Evolutionary conservation across 2,797 vertebrate species (phyloP).

Genomic region (Oryzias dopingdopingensis): DNA sequence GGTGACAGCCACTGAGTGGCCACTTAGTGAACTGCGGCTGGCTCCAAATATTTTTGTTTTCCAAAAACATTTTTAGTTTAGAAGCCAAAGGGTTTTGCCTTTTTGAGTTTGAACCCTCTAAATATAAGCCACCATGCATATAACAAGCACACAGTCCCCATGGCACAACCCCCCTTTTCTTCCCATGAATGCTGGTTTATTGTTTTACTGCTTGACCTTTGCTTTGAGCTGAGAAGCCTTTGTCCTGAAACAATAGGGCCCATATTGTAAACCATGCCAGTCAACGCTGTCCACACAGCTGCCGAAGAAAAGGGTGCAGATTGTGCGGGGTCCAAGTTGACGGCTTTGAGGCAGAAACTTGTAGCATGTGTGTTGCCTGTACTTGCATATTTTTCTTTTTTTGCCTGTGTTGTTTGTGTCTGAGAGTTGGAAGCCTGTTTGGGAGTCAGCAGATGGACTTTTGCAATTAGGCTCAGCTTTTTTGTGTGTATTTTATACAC

Average conservation of each 20-base stretch:
- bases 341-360: conserved; percentile 56
- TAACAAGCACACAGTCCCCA: background rate
- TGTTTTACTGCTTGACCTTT: conserved; percentile 70
- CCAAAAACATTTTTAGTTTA: no score
- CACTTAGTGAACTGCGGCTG: no score
- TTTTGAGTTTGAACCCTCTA: background rate
- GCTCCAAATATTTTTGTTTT: no score
- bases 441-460: conserved; percentile 71
- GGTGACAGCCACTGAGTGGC: no score
- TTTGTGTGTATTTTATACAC: conserved; percentile 45
- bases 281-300: conserved; percentile 63
- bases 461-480: conserved; percentile 63
- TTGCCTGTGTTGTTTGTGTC: conserved; percentile 43
- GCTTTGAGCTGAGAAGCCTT: conserved; percentile 59
- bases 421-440: conserved; percentile 54
- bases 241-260: conserved; percentile 67
- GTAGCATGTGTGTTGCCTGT: conserved; percentile 26
- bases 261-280: conserved; percentile 70
- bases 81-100: no score
- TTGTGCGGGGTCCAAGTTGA: conserved; percentile 59
- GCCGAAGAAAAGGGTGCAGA: conserved; percentile 52
- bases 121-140: background rate
- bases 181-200: conserved; percentile 46
- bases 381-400: conserved; percentile 24
- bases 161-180: conserved; percentile 8